Evolutionary conservation across 2,113 vertebrate genomes (phyloP).

Genomic region (Engystomops pustulosus): DNA sequence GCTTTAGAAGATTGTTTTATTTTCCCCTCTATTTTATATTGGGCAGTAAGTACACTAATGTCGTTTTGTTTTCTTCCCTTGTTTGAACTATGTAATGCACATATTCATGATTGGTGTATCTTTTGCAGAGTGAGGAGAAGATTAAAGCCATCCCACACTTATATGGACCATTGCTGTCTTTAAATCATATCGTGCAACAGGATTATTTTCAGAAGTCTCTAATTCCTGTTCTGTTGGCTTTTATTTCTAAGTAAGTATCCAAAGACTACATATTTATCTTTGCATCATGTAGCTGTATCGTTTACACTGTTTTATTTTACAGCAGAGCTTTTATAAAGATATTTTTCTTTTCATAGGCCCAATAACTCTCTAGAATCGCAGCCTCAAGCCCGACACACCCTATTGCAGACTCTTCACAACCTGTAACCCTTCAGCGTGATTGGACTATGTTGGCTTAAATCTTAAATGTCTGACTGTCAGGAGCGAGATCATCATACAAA

Average conservation of each 20-base stretch:
- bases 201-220: slow-evolving; percentile 91
- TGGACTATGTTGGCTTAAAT: background rate
- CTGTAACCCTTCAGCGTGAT: slow-evolving; percentile 63
- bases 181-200: slow-evolving; percentile 91
- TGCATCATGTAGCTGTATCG: background rate
- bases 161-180: slow-evolving; percentile 84
- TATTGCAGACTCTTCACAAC: slow-evolving; percentile 82
- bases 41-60: too few species aligned
- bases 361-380: slow-evolving; percentile 85
- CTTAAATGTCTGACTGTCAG: background rate
- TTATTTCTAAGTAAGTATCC: slow-evolving; percentile 91
- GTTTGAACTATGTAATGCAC: too few species aligned
- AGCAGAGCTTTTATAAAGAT: background rate
- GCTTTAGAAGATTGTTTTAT: too few species aligned
- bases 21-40: too few species aligned
- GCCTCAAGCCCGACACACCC: slow-evolving; percentile 79
- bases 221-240: slow-evolving; percentile 83
- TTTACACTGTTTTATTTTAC: background rate
- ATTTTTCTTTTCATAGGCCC: slow-evolving; percentile 73
- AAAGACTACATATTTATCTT: background rate
- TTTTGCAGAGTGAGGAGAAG: slow-evolving; percentile 91
- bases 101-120: too few species aligned
- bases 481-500: slow-evolving; percentile 40
- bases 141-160: slow-evolving; percentile 85
- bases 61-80: too few species aligned